Evolutionary conservation across 2,113 vertebrate genomes (phyloP).

Genomic region (Passer domesticus): DNA sequence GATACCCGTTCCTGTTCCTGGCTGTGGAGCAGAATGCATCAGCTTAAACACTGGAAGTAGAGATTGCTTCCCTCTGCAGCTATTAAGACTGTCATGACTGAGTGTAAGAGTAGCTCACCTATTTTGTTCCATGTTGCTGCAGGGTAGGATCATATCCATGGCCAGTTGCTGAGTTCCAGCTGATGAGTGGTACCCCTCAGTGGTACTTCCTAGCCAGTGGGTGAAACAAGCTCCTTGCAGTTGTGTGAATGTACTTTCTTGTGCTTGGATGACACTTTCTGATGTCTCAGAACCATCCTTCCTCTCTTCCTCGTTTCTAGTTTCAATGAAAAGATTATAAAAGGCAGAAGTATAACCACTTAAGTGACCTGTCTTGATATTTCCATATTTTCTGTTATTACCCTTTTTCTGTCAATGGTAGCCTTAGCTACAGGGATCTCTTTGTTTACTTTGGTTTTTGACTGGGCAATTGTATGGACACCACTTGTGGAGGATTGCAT

Average conservation of each 20-base stretch:
- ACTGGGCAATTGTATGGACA: neutral
- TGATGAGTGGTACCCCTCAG: neutral
- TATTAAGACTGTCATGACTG: neutral
- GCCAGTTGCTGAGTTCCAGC: neutral
- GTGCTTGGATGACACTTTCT: neutral
- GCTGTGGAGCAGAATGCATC: neutral
- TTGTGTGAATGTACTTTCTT: neutral
- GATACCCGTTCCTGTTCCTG: neutral
- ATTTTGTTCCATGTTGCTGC: neutral
- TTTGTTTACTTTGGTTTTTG: neutral
- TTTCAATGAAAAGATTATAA: neutral
- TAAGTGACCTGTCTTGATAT: neutral
- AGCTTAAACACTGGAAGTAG: neutral
- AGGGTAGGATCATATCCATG: neutral
- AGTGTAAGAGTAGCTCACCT: neutral
- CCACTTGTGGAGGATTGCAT: neutral
- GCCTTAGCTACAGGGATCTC: neutral
- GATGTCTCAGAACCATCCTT: neutral
- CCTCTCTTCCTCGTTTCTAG: neutral
- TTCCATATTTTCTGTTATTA: neutral
- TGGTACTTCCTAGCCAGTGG: neutral
- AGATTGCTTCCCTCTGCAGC: neutral
- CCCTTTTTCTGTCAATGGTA: neutral
- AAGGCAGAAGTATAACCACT: neutral
- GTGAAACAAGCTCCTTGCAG: neutral